Conservation (phyloP, 2,797 vertebrate genomes). For the Ceryle rudis region DNA sequence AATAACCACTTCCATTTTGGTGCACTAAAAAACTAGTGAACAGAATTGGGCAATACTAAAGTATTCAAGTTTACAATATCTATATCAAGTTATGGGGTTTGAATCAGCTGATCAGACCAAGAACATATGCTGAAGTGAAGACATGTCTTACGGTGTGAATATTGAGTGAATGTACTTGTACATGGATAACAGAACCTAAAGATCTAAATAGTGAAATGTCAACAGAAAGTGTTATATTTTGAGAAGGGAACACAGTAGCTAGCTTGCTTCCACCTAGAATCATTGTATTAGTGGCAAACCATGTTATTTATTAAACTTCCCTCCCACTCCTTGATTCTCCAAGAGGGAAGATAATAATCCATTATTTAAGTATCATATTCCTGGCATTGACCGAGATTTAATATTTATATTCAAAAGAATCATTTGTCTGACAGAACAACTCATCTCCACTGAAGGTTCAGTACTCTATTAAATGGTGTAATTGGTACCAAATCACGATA, state of each 20-base stretch:
- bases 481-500: not conserved
- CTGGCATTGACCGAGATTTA: not conserved
- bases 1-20: not conserved
- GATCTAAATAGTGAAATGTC: not conserved
- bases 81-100: not conserved
- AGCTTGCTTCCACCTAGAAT: not conserved
- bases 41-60: not conserved
- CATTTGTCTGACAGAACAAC: not conserved
- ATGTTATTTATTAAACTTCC: not conserved
- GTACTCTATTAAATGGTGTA: not conserved
- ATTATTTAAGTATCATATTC: not conserved
- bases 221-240: not conserved
- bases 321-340: not conserved
- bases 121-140: not conserved
- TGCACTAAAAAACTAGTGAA: not conserved
- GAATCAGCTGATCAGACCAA: not conserved
- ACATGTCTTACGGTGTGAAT: not conserved
- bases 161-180: not conserved
- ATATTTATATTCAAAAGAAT: not conserved
- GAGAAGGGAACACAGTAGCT: not conserved
- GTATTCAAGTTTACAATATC: not conserved
- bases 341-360: not conserved
- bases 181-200: not conserved
- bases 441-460: not conserved
- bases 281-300: not conserved